A percentile compares a stretch with the other conserved stretches of the same genome.
phyloP scores from a whole-genome alignment of 2,797 vertebrate genomes.

The Cossypha niveicapilla region DNA sequence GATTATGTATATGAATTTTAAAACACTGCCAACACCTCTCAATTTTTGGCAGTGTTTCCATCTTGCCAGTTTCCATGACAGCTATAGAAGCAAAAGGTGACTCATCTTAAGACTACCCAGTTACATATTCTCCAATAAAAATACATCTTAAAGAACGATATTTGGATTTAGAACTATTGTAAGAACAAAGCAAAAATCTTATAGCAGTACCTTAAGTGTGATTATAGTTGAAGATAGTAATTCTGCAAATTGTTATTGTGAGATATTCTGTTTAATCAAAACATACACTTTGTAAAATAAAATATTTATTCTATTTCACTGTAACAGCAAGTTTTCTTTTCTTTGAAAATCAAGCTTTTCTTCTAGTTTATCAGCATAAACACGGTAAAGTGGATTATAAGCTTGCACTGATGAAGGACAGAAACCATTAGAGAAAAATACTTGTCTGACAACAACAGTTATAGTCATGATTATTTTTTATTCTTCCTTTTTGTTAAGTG shows the following conservation, averaged over 20 bases:
- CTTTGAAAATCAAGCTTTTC: background rate
- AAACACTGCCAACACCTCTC: background rate
- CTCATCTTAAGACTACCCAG: constrained; percentile 37
- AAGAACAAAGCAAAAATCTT: background rate
- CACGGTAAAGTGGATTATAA: background rate
- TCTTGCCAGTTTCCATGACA: constrained; percentile 59
- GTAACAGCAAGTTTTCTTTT: background rate
- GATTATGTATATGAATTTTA: background rate
- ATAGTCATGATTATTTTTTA: background rate
- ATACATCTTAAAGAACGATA: background rate
- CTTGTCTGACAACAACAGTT: background rate
- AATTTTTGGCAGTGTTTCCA: background rate
- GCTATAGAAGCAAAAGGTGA: constrained; percentile 57
- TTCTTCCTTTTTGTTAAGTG: background rate
- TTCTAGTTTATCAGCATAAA: background rate
- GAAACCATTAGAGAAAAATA: background rate
- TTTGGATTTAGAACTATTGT: background rate
- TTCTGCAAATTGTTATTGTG: background rate
- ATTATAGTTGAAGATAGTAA: background rate
- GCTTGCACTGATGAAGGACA: background rate
- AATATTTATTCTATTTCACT: background rate
- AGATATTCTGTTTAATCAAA: background rate
- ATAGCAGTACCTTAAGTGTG: background rate
- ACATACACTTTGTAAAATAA: background rate
- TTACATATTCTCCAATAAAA: constrained; percentile 6